Evolutionary conservation across 35 echinoderm and acorn worm genomes (phyloP).

Genomic region (Heliocidaris erythrogramma): DNA sequence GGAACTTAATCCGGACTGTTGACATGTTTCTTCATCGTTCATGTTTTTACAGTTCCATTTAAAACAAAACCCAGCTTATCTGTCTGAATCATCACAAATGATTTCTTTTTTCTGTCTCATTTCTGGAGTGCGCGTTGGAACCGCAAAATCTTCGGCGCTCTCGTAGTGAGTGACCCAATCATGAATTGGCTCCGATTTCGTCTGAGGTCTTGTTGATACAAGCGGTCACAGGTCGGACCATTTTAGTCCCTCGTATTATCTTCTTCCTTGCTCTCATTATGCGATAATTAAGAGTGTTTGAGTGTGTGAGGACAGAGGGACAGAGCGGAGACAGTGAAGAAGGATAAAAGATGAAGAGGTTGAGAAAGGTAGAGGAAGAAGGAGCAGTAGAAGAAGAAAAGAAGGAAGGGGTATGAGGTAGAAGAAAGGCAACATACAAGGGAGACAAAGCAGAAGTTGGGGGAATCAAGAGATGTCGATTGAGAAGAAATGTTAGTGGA

Average conservation of each 20-base stretch:
- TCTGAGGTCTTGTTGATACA: not conserved
- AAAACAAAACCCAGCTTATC: slow-evolving; percentile 6
- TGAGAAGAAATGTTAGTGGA: too few relatives aligned
- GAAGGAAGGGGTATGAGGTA: too few relatives aligned
- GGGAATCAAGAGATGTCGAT: too few relatives aligned
- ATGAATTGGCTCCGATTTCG: not conserved
- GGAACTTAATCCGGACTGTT: not conserved
- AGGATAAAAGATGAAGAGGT: too few relatives aligned
- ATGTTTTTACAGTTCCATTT: slow-evolving; percentile 18
- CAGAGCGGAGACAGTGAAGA: too few relatives aligned
- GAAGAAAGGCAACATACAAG: too few relatives aligned
- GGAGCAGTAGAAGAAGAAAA: too few relatives aligned
- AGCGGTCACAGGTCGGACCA: not conserved
- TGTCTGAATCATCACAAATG: not conserved
- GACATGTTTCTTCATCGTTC: not conserved
- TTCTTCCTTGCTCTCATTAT: not conserved
- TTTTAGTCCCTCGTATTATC: slow-evolving; percentile 1
- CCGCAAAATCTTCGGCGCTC: not conserved
- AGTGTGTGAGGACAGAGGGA: too few relatives aligned
- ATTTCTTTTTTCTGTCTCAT: not conserved
- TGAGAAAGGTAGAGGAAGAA: too few relatives aligned
- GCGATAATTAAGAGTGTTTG: not conserved
- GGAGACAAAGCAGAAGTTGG: too few relatives aligned
- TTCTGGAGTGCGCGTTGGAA: not conserved
- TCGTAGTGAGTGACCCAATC: not conserved